Evolutionary conservation across 2,888 invertebrate species (phyloP).

Genomic region (Apamea sordens): DNA sequence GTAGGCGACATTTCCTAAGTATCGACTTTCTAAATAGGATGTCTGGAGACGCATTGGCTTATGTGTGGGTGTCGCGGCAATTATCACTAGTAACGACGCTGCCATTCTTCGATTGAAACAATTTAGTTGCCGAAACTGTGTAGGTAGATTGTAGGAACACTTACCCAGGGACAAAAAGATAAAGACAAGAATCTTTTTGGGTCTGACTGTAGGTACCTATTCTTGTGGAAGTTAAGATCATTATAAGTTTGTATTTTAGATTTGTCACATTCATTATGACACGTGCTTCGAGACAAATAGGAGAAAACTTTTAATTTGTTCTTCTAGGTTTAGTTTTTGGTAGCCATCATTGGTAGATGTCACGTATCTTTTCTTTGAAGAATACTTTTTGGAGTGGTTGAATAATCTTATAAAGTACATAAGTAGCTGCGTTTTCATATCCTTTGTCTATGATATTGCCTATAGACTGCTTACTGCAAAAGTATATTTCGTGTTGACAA

Average conservation of each 20-base stretch:
- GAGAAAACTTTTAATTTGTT: constrained; percentile 3
- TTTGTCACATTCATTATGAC: not conserved
- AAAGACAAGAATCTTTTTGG: not conserved
- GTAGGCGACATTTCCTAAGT: not conserved
- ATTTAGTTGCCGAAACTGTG: not conserved
- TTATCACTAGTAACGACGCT: not conserved
- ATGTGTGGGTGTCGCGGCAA: constrained; percentile 15
- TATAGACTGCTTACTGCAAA: not conserved
- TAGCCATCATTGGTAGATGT: not conserved
- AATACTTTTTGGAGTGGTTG: not conserved
- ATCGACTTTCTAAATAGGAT: not conserved
- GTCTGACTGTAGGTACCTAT: not conserved
- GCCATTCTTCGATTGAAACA: not conserved
- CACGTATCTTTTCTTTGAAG: not conserved
- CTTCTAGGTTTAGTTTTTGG: not conserved
- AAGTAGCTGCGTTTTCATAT: not conserved
- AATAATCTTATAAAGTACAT: not conserved
- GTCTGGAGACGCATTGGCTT: not conserved
- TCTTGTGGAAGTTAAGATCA: not conserved
- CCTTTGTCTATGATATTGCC: not conserved
- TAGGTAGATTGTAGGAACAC: not conserved
- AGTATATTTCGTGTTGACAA: not conserved
- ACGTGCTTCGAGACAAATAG: not conserved
- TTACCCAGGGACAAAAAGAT: not conserved
- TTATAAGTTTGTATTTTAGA: constrained; percentile 12